Percentiles rank a stretch among this genome's conserved stretches.
phyloP scores from a whole-genome alignment of 2,888 invertebrate species.

The Eumacrocentrus americanus region DNA sequence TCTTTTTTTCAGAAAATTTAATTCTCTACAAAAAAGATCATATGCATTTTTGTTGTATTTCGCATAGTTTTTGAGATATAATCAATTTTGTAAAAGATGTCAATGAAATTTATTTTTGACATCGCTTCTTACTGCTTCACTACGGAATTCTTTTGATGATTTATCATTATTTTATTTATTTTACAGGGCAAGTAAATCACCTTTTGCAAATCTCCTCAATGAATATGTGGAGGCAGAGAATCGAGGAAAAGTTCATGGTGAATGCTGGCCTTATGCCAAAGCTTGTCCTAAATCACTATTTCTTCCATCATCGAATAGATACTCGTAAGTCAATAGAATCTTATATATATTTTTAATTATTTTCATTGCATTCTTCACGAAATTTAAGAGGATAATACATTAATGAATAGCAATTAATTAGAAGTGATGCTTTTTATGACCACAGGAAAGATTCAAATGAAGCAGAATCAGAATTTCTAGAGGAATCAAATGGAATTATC shows the following conservation, averaged over 20 bases:
- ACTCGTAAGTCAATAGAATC: conserved; percentile 58
- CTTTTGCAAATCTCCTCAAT: conserved; percentile 73
- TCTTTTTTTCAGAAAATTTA: too few species aligned
- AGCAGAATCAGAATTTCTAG: conserved; percentile 31
- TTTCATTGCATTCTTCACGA: neutral
- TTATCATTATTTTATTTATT: conserved; percentile 32
- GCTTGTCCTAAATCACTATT: conserved; percentile 84
- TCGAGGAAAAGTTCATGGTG: conserved; percentile 74
- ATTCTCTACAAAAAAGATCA: too few species aligned
- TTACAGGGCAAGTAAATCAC: conserved; percentile 79
- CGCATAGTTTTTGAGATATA: too few species aligned
- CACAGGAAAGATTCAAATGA: conserved; percentile 43
- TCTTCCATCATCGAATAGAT: conserved; percentile 65
- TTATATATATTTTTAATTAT: conserved; percentile 11
- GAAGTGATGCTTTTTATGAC: neutral
- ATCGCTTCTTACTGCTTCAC: too few species aligned
- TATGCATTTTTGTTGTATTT: too few species aligned
- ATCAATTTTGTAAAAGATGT: too few species aligned
- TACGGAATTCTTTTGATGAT: too few species aligned
- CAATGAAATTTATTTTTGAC: too few species aligned
- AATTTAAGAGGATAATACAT: too few species aligned
- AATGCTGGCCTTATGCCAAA: conserved; percentile 86
- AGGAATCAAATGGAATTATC: conserved; percentile 33
- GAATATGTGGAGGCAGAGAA: conserved; percentile 84
- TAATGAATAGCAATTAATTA: neutral